Evolutionary conservation across 2,888 invertebrate species (phyloP).

Genomic region (Hypena proboscidalis): DNA sequence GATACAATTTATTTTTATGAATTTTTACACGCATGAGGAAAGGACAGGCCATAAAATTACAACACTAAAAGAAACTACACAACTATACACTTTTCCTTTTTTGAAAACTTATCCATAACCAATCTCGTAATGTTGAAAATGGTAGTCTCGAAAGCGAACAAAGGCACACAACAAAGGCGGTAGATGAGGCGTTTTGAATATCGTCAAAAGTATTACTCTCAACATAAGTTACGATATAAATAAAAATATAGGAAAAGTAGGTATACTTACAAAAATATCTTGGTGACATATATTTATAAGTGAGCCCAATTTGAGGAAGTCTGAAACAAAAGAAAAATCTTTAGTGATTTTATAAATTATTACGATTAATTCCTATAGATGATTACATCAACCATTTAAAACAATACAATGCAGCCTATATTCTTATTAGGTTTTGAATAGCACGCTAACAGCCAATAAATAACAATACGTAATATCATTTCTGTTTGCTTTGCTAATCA

Average conservation of each 20-base stretch:
- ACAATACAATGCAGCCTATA: background rate
- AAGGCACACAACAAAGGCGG: slow-evolving; percentile 10
- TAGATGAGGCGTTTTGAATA: too few species aligned
- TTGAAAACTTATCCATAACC: too few species aligned
- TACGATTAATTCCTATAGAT: background rate
- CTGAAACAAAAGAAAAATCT: slow-evolving; percentile 64
- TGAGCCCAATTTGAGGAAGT: slow-evolving; percentile 59
- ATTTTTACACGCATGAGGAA: too few species aligned
- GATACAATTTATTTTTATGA: too few species aligned
- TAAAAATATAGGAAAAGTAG: slow-evolving; percentile 6
- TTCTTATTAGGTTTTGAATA: background rate
- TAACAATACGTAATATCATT: slow-evolving; percentile 30
- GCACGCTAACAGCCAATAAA: background rate
- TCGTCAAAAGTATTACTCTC: too few species aligned
- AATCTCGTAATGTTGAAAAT: background rate
- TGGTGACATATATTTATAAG: slow-evolving; percentile 76
- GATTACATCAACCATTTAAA: background rate
- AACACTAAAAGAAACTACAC: too few species aligned
- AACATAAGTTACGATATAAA: slow-evolving; percentile 4
- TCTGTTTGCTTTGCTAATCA: slow-evolving; percentile 11
- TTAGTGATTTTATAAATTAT: background rate
- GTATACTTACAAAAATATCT: slow-evolving; percentile 68
- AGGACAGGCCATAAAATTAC: too few species aligned
- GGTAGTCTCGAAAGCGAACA: background rate
- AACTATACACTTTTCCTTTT: too few species aligned